These are phyloP conservation scores for Poeciliopsis occidentalis DNA, from an alignment of 2,113 vertebrate species.

Conservation along the genomic window DNA sequence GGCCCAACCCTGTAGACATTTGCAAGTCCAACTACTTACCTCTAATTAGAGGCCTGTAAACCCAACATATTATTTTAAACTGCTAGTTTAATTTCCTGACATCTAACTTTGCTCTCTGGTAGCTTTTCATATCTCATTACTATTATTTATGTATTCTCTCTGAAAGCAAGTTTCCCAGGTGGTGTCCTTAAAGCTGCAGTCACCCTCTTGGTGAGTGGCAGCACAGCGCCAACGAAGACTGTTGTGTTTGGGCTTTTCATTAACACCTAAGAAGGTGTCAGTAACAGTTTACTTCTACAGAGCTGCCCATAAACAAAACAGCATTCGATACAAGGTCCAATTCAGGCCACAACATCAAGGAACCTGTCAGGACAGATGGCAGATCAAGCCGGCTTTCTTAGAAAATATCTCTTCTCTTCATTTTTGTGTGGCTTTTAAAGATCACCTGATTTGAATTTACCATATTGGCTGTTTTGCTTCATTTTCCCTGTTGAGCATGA, in stretches of 20 bases:
- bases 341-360: constrained; percentile 8
- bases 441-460: neutral
- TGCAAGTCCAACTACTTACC: too few relatives aligned
- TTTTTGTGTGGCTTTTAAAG: neutral
- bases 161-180: constrained; percentile 27
- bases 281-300: constrained; percentile 45
- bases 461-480: constrained; percentile 4
- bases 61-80: too few relatives aligned
- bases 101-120: too few relatives aligned
- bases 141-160: constrained; percentile 17
- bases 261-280: constrained; percentile 74
- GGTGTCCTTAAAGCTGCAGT: constrained; percentile 24
- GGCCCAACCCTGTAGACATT: too few relatives aligned
- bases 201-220: constrained; percentile 36
- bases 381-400: neutral
- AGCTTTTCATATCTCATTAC: too few relatives aligned
- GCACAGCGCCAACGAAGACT: constrained; percentile 45
- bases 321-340: constrained; percentile 38
- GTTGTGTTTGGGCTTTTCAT: constrained; percentile 71
- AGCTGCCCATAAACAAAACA: constrained; percentile 62
- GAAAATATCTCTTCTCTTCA: neutral
- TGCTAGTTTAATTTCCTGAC: too few relatives aligned
- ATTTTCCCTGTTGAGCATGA: neutral
- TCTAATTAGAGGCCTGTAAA: too few relatives aligned
- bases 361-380: neutral